Evolutionary conservation across 2,797 vertebrate genomes (phyloP), one percentile per base, ranked within the genome.

Genomic region (Thunnus albacares): DNA sequence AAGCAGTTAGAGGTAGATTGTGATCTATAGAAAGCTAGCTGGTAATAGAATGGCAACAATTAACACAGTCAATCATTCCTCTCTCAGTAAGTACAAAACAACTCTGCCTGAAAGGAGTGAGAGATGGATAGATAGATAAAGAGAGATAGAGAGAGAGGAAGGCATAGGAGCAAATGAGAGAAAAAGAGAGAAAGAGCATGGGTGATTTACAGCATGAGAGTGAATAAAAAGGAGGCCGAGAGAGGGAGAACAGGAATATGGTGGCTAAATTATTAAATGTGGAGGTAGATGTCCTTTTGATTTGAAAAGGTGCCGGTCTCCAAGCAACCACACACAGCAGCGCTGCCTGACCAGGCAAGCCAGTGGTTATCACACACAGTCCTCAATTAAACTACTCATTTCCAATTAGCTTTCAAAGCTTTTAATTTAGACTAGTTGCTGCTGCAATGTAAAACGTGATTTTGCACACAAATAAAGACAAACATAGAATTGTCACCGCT

Each of bases 181-280:
- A 78, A 38, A 65, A 75, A 12, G 52, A 64, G 68, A 24, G 52
- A 51, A 28, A 51, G 33, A 79, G 60, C 53, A 68, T 69, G 45
- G 73, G 76, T 71, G 53, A 72, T 77, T 82, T 75, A 82, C 76
- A 78, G 59, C 24, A 59, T 55, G 78, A 62, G 61, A 75, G 65
- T 26, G 77, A 75, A 79, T 71, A 76, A 72, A 72, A 80, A 22
- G 47, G 38, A 71, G 73, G 59, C 35, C 47, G 69, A 66, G 71
- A 0, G 11, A 64, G 56, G 62, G 56, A 65, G 61, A 77, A 74
- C 24, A 8, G 57, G 61, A 77, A 75, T 65, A 80, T 56, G 57
- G 71, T 35, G 53, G 58, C 61, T 91, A 83, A 90, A 93, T 92
- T 89, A 90, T 94, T 90, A 71, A 92, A 91, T 77, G 62, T 81